Base-by-base conservation (phyloP, 2,888 invertebrate genomes). In the Cynaeus angustus region DNA sequence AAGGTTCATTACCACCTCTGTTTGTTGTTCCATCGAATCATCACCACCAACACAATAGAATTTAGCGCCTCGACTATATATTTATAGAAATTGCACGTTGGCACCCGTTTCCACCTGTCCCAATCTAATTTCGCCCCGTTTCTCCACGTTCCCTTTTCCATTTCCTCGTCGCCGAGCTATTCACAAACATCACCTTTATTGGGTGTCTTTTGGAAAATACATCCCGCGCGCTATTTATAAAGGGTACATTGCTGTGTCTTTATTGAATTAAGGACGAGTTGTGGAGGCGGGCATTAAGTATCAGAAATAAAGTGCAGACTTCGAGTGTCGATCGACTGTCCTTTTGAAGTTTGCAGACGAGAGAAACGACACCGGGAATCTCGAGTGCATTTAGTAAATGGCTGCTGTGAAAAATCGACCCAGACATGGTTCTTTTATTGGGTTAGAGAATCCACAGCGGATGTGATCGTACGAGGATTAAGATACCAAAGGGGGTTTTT, bases 181-280 rank as follows among this genome's bases (percentile, higher is more conserved):
- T 56, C 56, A 43, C 56, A 56, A 56, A 43, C 56, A 56, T 56
- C 38, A 55, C 55, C 55, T 38, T 56, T 56, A 56, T 56, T 56
- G 56, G 43, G 56, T 56, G 43, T 56, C 43, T 56, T 43, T 43
- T 56, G 43, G 41, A 43, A 43, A 56, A 56, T 26, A 26, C 43
- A 56, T 41, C 12, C 43, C 26, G 6, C 16, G 10, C 26, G 26
- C 56, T 56, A 43, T 56, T 56, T 56, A 56, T 56, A 56, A 53
- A 37, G 53, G 37, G 37, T 16, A 41, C 46, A 41, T 10, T 56
- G 43, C 43, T 9, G 43, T 38, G 55, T 28, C 37, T 37, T 56
- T 56, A 56, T 56, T 56, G 26, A 26, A 56, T 41, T 56, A 56
- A 43, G 26, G 56, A 9, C 13, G 12, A 56, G 43, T 43, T 43